Base-by-base conservation (phyloP, 2,888 invertebrate genomes). In the Leucoma salicis region DNA sequence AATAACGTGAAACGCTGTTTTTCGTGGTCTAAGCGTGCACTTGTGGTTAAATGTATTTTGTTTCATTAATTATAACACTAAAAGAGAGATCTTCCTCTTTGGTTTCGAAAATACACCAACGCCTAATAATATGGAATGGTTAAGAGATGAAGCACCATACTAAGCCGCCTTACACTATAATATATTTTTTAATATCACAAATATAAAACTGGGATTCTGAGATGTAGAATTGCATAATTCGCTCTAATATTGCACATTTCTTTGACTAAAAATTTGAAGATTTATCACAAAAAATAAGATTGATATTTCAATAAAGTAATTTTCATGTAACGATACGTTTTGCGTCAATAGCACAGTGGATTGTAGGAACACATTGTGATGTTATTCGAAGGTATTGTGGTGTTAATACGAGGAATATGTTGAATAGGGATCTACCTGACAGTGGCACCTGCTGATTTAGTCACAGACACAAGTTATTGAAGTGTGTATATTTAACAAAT, bases 401-500 rank as follows among this genome's bases (percentile, higher is more conserved):
- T 55, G 70, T 66, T 70, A 75, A 76, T 80, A 80, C 78, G 64
- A 49, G 64, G 79, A 79, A 78, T 53, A 56, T 41, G 49, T 57
- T 77, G 71, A 79, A 83, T 74, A 67, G 74, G 63, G 63, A 63
- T 70, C 79, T 85, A 86, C 88, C 87, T 87, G 85, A 66, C 60
- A 63, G 58, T 55, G 76, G 52, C 84, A 85, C 85, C 87, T 84
- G 86, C 82, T 79, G 78, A 35, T 40, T 52, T 31, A 54, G 60
- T 57, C 31, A 14, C 32, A 34, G 37, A 31, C 39, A 36, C 43
- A 49, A 41, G 46, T 10, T 16, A 25, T 31, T 31, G 27, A 31
- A 31, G 31, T 42, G 31, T 45, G 62, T 27, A 27, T n/a, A 11
- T 61, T 57, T 61, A 59, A 67, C 65, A 72, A 81, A 74, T 71